These are phyloP conservation scores for Auanema freiburgensis DNA, from an alignment of 2,888 invertebrate genomes.

Conservation along the genomic window DNA sequence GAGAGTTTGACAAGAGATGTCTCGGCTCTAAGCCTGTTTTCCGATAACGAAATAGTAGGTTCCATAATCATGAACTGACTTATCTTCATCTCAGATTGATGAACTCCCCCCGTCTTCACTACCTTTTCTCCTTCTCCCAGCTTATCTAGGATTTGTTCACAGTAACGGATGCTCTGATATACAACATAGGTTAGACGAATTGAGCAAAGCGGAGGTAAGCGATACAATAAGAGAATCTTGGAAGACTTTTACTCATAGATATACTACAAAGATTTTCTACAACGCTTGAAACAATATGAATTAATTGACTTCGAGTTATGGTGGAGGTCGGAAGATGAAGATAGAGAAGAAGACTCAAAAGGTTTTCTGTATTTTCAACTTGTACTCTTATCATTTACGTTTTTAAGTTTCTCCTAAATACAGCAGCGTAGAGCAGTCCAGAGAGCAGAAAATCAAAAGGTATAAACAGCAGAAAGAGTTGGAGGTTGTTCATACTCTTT, in stretches of 20 bases:
- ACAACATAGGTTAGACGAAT: slow-evolving; percentile 28
- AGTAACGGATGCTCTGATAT: slow-evolving; percentile 34
- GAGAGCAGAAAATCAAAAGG: slow-evolving; percentile 25
- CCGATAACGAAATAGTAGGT: slow-evolving; percentile 39
- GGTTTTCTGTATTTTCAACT: no score
- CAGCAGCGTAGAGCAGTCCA: slow-evolving; percentile 18
- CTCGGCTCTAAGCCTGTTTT: slow-evolving; percentile 31
- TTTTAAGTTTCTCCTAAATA: no score
- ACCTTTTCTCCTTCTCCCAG: slow-evolving; percentile 50
- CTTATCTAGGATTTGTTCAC: slow-evolving; percentile 47
- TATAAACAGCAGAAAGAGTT: slow-evolving; percentile 29
- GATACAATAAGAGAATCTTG: neutral
- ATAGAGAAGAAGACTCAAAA: slow-evolving; percentile 12
- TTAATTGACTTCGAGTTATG: slow-evolving; percentile 41
- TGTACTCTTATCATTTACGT: no score
- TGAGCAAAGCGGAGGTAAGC: slow-evolving; percentile 32
- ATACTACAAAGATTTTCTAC: slow-evolving; percentile 48
- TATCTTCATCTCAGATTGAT: slow-evolving; percentile 25
- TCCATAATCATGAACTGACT: neutral
- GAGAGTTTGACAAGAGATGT: slow-evolving; percentile 16
- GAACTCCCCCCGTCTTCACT: slow-evolving; percentile 44
- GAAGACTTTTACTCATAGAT: slow-evolving; percentile 24
- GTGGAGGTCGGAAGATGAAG: slow-evolving; percentile 38
- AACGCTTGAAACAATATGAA: slow-evolving; percentile 36
- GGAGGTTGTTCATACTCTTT: slow-evolving; percentile 16